Percentiles rank a stretch among this genome's conserved stretches.
phyloP scores from a whole-genome alignment of 1,140 invertebrate species.

The Andricus grossulariae region DNA sequence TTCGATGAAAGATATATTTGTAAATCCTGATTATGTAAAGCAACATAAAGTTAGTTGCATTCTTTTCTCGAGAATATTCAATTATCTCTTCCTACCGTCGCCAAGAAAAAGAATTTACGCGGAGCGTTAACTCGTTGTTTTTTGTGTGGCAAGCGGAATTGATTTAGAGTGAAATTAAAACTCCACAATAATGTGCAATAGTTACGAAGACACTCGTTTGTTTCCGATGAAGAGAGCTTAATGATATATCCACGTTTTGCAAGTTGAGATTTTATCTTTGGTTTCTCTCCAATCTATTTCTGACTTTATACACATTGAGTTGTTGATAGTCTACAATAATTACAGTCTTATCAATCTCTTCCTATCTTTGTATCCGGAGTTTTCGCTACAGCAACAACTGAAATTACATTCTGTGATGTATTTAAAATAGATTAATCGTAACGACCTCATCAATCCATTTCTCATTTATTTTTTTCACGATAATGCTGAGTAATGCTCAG shows the following conservation, averaged over 20 bases:
- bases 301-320: neutral
- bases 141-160: neutral
- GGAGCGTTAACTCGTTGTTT: neutral
- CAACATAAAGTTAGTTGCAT: neutral
- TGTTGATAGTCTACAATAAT: slow-evolving; percentile 2
- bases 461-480: slow-evolving; percentile 2
- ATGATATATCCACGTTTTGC: neutral
- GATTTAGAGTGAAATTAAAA: neutral
- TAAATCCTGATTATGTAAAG: neutral
- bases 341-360: slow-evolving; percentile 11
- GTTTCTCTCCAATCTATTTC: neutral
- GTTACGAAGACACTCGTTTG: neutral
- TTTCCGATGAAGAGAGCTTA: neutral
- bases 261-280: neutral
- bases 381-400: slow-evolving; percentile 12
- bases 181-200: neutral
- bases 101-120: neutral
- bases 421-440: slow-evolving; percentile 1
- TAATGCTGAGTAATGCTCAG: slow-evolving; percentile 1
- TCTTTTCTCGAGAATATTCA: neutral
- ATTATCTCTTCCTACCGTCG: neutral
- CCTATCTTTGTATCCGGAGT: neutral
- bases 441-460: neutral
- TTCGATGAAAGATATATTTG: neutral
- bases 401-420: slow-evolving; percentile 26